Evolutionary conservation across 2,797 vertebrate genomes (phyloP), one percentile per base, ranked within the genome.

Genomic region (Eulemur rubriventer): DNA sequence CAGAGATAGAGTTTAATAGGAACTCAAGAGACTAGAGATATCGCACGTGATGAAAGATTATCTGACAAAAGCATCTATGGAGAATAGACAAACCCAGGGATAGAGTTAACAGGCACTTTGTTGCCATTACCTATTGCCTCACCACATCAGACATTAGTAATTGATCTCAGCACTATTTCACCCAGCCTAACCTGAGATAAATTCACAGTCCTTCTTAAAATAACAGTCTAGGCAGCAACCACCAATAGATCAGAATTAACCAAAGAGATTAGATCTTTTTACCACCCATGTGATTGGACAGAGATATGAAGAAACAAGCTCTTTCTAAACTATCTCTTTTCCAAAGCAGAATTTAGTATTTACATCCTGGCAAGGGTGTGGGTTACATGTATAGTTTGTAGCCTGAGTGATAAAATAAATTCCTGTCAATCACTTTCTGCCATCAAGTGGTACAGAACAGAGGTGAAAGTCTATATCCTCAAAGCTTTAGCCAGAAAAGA

Each of bases 361-460:
- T n/a, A 87, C 10, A 35, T 41, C 26, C 38, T 50, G 18, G 9
- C 41, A n/a, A 93, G 18, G 35, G 22, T 67, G 30, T 35, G 24
- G 5, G 2, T 52, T 81, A 52, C 26, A n/a, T 11, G 1, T 46
- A 33, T 22, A 85, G n/a, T 30, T 73, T 70, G 18, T 69, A 93
- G 2, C 13, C 4, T 89, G 48, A 85, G 41, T n/a, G 76, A 55
- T 87, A 91, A 94, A 94, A 94, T 88, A 82, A 94, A 75, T 86
- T 78, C 52, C n/a, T 73, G 61, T 69, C 55, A 84, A 70, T 95
- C 35, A 67, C 16, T 75, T 87, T 78, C 75, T 82, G n/a, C 46
- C 52, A 72, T 55, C 61, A 75, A 83, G 67, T 84, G 33, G 76
- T 90, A 81, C 1, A 73, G 28, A 91, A 48, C 6, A 70, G 61